Percentiles rank a stretch among this genome's conserved stretches.
phyloP scores from a whole-genome alignment of 2,888 invertebrate species.

The Aleiodes testaceus region DNA sequence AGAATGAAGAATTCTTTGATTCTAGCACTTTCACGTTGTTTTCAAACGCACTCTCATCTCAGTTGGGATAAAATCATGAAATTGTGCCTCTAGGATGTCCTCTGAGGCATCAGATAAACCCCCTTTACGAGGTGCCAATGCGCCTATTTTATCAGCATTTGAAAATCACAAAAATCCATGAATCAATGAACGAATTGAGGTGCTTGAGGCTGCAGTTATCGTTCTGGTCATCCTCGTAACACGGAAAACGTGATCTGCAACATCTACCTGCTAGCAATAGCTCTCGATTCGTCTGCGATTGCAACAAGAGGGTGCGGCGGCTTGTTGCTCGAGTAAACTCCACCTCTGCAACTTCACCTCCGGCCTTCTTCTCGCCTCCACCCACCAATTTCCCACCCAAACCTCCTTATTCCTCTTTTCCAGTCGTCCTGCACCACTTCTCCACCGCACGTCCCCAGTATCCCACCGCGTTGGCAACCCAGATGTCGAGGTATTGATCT shows the following conservation, averaged over 20 bases:
- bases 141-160: background rate
- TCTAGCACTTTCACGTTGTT: too few species aligned
- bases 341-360: slow-evolving; percentile 51
- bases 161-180: background rate
- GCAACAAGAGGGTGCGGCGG: slow-evolving; percentile 62
- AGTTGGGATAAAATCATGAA: slow-evolving; percentile 28
- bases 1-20: too few species aligned
- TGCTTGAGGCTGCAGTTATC: background rate
- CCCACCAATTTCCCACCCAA: slow-evolving; percentile 49
- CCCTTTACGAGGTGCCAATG: slow-evolving; percentile 30
- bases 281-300: slow-evolving; percentile 49
- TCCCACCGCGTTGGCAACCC: slow-evolving; percentile 57
- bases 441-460: slow-evolving; percentile 48
- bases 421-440: slow-evolving; percentile 39
- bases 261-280: slow-evolving; percentile 23
- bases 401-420: slow-evolving; percentile 48
- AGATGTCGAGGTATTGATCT: slow-evolving; percentile 69
- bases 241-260: slow-evolving; percentile 13
- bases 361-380: slow-evolving; percentile 46
- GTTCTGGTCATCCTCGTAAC: slow-evolving; percentile 5
- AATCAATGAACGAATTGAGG: background rate
- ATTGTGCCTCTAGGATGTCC: slow-evolving; percentile 11
- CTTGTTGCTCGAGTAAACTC: slow-evolving; percentile 68
- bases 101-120: background rate
- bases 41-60: slow-evolving; percentile 48